These are phyloP conservation scores for Falcunculus frontatus DNA, from an alignment of 2,113 vertebrate genomes.

Conservation along the genomic window DNA sequence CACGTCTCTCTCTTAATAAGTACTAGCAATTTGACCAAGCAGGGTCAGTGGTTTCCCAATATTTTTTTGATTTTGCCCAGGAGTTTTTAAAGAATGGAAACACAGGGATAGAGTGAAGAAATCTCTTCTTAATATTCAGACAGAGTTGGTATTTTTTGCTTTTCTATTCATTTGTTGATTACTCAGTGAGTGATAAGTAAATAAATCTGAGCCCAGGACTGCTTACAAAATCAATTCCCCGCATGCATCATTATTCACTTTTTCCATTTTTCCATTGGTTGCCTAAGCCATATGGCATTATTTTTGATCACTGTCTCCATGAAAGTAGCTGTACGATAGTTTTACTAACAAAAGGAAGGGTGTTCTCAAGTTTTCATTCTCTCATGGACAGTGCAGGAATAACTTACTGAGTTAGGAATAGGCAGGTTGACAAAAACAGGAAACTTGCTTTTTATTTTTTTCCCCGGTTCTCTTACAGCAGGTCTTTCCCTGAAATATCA, in stretches of 20 bases:
- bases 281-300: neutral
- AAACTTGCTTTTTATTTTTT: neutral
- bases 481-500: neutral
- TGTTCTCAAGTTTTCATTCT: neutral
- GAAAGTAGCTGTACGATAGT: neutral
- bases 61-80: neutral
- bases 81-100: neutral
- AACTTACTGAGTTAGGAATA: neutral
- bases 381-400: neutral
- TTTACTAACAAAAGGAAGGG: neutral
- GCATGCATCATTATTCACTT: neutral
- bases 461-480: neutral
- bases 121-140: neutral
- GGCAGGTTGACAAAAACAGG: neutral
- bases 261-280: neutral
- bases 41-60: neutral
- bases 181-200: neutral
- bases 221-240: neutral
- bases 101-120: neutral
- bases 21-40: neutral
- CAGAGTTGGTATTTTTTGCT: neutral
- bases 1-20: neutral
- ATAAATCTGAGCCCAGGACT: neutral
- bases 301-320: neutral
- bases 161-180: neutral